Conservation (phyloP, 2,797 vertebrate genomes). For the Tokudaia tokunoshimensis region DNA sequence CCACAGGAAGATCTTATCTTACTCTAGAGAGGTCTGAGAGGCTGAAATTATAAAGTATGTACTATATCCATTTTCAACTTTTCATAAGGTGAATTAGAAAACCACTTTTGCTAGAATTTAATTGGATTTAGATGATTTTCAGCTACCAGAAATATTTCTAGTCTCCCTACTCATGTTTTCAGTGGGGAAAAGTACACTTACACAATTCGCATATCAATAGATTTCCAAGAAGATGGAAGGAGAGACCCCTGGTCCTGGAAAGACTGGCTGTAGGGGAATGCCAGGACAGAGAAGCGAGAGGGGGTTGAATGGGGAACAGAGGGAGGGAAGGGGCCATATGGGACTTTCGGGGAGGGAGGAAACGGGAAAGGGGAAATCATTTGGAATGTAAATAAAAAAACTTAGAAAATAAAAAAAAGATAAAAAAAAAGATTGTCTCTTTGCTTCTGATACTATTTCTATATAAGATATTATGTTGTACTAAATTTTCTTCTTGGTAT, state of each 20-base stretch:
- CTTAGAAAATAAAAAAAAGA: too few species aligned
- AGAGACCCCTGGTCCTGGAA: too few species aligned
- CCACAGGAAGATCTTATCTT: not conserved
- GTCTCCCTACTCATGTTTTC: not conserved
- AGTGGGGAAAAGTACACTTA: not conserved
- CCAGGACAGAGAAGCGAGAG: too few species aligned
- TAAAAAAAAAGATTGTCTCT: not conserved
- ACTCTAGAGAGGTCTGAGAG: not conserved
- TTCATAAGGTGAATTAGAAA: not conserved
- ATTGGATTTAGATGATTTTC: slow-evolving; percentile 12
- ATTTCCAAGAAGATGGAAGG: too few species aligned
- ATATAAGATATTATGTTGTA: slow-evolving; percentile 26
- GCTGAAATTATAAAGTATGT: not conserved
- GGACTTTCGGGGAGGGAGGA: too few species aligned
- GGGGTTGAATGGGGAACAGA: too few species aligned
- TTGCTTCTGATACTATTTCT: slow-evolving; percentile 34
- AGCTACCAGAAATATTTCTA: not conserved
- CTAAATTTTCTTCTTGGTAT: not conserved
- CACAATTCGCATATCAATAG: too few species aligned
- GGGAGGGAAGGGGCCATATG: too few species aligned
- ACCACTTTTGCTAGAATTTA: not conserved
- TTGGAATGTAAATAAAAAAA: too few species aligned
- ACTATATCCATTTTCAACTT: not conserved
- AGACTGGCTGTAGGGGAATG: too few species aligned
- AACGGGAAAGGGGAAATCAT: too few species aligned